Evolutionary conservation across 2,113 vertebrate genomes (phyloP).

Genomic region (Sula dactylatra): DNA sequence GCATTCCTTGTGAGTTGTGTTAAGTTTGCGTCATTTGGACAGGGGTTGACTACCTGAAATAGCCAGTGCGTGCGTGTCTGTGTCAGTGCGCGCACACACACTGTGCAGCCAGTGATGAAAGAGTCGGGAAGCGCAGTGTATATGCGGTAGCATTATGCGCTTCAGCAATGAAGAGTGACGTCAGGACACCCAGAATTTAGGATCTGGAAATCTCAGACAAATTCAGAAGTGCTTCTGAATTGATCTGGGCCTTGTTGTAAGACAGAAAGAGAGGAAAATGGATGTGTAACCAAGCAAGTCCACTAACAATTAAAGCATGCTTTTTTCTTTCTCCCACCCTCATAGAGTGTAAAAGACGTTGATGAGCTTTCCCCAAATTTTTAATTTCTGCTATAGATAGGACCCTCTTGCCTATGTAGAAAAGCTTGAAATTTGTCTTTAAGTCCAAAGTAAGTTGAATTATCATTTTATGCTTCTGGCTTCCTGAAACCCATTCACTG

Average conservation of each 20-base stretch:
- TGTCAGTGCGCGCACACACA: background rate
- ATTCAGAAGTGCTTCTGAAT: background rate
- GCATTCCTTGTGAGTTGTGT: background rate
- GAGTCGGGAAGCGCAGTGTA: background rate
- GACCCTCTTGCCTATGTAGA: background rate
- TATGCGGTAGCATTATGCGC: background rate
- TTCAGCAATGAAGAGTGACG: background rate
- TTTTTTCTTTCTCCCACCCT: background rate
- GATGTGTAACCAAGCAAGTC: background rate
- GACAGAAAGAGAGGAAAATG: background rate
- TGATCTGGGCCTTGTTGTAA: background rate
- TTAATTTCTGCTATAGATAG: background rate
- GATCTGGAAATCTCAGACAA: background rate
- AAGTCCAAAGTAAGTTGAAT: background rate
- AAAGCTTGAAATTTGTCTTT: background rate
- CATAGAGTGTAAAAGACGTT: background rate
- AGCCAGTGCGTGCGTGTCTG: no score
- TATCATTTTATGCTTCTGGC: background rate
- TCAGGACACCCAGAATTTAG: background rate
- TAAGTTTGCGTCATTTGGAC: accelerated
- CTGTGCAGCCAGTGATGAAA: background rate
- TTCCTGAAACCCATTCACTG: background rate
- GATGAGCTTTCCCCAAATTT: background rate
- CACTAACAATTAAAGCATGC: background rate
- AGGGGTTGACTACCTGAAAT: background rate